These are phyloP conservation scores for Caenorhabditis doughertyi DNA, from an alignment of 2,888 invertebrate genomes.

Conservation along the genomic window DNA sequence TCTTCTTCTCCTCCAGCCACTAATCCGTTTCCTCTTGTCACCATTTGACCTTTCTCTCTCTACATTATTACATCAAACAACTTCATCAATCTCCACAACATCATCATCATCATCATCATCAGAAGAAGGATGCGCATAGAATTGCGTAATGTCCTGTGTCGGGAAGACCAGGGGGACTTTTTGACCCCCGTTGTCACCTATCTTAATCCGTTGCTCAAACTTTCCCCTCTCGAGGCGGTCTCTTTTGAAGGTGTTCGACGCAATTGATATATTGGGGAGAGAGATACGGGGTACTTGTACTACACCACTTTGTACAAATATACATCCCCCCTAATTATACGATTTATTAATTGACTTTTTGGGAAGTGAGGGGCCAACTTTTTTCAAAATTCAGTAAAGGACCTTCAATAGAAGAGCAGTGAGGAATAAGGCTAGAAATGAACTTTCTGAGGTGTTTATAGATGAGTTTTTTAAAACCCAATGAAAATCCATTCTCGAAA, in stretches of 20 bases:
- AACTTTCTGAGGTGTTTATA: too few species aligned
- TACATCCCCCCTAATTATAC: constrained; percentile 14
- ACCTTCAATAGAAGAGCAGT: too few species aligned
- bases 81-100: not conserved
- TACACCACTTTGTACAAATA: constrained; percentile 45
- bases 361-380: not conserved
- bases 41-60: not conserved
- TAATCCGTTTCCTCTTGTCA: not conserved
- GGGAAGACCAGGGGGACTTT: not conserved
- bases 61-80: constrained; percentile 17
- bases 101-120: not conserved
- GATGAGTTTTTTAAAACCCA: too few species aligned
- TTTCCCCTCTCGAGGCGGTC: constrained; percentile 29
- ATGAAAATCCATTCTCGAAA: too few species aligned
- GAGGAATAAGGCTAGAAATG: too few species aligned
- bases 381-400: constrained; percentile 7
- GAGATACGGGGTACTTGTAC: constrained; percentile 41
- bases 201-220: constrained; percentile 65
- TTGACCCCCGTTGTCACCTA: constrained; percentile 35
- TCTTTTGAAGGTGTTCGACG: constrained; percentile 45
- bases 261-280: constrained; percentile 58
- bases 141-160: constrained; percentile 32
- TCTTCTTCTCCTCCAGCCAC: not conserved
- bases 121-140: constrained; percentile 22
- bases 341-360: not conserved